Base-by-base conservation (phyloP, 2,888 invertebrate species). In the Philereme vetulata region DNA sequence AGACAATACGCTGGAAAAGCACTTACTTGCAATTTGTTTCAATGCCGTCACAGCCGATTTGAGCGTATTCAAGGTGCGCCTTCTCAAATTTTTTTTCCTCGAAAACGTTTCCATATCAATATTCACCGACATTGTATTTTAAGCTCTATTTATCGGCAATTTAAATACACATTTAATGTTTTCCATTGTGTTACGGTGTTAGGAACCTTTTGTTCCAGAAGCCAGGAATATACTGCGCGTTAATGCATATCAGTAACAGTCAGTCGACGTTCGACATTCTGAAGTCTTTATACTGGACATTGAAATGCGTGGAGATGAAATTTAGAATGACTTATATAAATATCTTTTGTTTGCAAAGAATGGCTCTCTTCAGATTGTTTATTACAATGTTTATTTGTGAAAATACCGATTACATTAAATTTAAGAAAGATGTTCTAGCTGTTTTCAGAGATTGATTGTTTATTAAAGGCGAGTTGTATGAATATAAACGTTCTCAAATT, bases 1-100 rank as follows among this genome's bases (percentile, higher is more conserved):
- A 65, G 59, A 66, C 64, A 67, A 66, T 53, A 70, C 67, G 71
- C 77, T 74, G 61, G 67, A 68, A 74, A 70, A 76, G 65, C 72
- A 90, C 91, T 90, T 81, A 91, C 91, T 89, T 62, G 91, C 85
- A 72, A 93, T 88, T 82, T 92, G 92, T 76, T 83, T 86, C 67
- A 91, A 81, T 68, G 90, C 90, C 65, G 87, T 86, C 75, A 91
- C 86, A 61, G 91, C 90, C 11, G 88, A 86, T 73, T 88, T 90
- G 69, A 93, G 77, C 56, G 92, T 93, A 74, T 86, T 92, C 72
- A 90, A 72, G 10, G 90, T 89, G 38, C 90, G 88, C 33, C 92
- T 83, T 67, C 91, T 82, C 51, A 92, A 75, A 77, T 93, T 92
- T 68, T 90, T 91, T 80, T 89, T 87, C 57, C 82, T 75, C 34